These are phyloP conservation scores for Callopanchax toddi DNA, from an alignment of 2,113 vertebrate species.

Conservation along the genomic window DNA sequence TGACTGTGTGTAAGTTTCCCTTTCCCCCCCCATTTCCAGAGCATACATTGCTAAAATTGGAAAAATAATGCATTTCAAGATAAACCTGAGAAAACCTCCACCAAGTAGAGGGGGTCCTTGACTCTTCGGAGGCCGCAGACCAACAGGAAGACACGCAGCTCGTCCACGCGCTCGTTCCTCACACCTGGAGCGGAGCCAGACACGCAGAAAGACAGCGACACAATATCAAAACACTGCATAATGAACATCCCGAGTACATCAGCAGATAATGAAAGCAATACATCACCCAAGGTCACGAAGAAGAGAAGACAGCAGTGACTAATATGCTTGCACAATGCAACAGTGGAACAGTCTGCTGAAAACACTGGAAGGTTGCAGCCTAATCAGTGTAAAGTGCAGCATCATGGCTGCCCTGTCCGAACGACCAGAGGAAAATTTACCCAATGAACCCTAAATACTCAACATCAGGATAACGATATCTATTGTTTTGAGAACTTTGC, in stretches of 20 bases:
- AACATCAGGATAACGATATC: slow-evolving; percentile 21
- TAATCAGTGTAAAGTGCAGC: slow-evolving; percentile 51
- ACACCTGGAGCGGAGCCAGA: slow-evolving; percentile 76
- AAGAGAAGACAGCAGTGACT: slow-evolving; percentile 72
- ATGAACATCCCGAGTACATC: slow-evolving; percentile 68
- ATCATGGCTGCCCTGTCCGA: slow-evolving; percentile 26
- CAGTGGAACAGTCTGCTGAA: slow-evolving; percentile 50
- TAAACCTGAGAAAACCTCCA: slow-evolving; percentile 85
- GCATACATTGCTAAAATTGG: background rate
- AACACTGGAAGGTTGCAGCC: slow-evolving; percentile 53
- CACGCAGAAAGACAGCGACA: slow-evolving; percentile 50
- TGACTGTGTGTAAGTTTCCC: background rate
- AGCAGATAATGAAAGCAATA: slow-evolving; percentile 76
- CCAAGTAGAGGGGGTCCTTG: slow-evolving; percentile 90
- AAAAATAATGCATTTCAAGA: background rate
- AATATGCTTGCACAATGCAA: slow-evolving; percentile 67
- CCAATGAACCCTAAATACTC: slow-evolving; percentile 26
- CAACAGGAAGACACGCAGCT: slow-evolving; percentile 82
- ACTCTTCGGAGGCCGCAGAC: slow-evolving; percentile 90
- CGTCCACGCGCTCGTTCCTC: slow-evolving; percentile 38
- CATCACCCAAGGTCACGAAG: slow-evolving; percentile 75
- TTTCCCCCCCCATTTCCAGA: background rate
- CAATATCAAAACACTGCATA: slow-evolving; percentile 72
- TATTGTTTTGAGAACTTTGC: slow-evolving; percentile 23
- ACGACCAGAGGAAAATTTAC: slow-evolving; percentile 23